These are phyloP conservation scores for Xestia c-nigrum DNA, from an alignment of 2,888 invertebrate species.

Conservation along the genomic window DNA sequence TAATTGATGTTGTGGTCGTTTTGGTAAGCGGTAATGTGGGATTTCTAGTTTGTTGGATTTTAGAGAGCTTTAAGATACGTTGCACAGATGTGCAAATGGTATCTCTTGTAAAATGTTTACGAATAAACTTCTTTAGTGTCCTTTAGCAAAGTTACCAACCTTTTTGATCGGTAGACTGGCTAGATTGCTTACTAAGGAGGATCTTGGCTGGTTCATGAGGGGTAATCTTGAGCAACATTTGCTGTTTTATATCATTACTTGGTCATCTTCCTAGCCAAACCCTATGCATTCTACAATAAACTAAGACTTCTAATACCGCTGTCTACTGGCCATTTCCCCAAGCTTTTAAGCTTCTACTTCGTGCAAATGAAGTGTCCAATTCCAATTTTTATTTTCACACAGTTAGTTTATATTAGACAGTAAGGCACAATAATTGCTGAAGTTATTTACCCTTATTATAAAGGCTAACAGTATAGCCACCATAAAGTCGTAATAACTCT, in stretches of 20 bases:
- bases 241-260: background rate
- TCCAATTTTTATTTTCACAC: conserved; percentile 9
- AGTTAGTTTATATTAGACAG: conserved; percentile 17
- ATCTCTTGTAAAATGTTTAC: background rate
- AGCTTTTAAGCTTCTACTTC: background rate
- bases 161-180: too few relatives aligned
- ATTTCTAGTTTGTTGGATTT: conserved; percentile 5
- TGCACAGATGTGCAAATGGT: background rate
- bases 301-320: background rate
- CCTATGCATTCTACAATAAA: background rate
- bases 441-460: conserved; percentile 33
- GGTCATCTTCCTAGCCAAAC: background rate
- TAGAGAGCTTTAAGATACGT: background rate
- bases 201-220: background rate
- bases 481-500: conserved; percentile 50
- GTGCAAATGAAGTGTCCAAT: background rate
- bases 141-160: background rate
- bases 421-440: conserved; percentile 21
- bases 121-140: background rate
- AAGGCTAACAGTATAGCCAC: conserved; percentile 39
- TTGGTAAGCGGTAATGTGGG: conserved; percentile 6
- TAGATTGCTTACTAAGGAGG: background rate
- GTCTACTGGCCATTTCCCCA: background rate
- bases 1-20: conserved; percentile 50
- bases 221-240: background rate